Conservation (phyloP, 2,888 invertebrate species). For the Gibbula magus region DNA sequence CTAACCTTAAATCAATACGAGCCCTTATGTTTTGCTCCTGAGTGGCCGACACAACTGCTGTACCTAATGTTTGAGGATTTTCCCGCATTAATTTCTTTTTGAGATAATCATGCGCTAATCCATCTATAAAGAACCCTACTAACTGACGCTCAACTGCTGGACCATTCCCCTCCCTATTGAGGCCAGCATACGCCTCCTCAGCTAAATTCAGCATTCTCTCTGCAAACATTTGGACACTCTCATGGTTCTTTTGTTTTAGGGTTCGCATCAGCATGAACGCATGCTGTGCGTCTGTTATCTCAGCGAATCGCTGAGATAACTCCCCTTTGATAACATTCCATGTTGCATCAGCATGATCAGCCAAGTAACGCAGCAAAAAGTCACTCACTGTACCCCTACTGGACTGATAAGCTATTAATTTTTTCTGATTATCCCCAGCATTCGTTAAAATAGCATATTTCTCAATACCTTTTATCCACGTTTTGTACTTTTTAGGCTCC, state of each 20-base stretch:
- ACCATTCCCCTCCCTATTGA: neutral
- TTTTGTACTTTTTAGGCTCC: neutral
- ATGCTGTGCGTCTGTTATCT: neutral
- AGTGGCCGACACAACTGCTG: neutral
- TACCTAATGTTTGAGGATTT: neutral
- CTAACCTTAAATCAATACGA: neutral
- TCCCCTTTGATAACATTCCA: neutral
- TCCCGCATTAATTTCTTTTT: conserved; percentile 10
- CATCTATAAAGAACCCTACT: conserved; percentile 16
- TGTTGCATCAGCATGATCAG: neutral
- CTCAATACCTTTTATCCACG: neutral
- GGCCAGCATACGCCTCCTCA: neutral
- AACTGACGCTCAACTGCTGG: conserved; percentile 3
- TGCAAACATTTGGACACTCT: neutral
- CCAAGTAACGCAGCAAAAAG: neutral
- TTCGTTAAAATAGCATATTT: neutral
- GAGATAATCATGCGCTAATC: neutral
- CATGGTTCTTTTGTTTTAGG: neutral
- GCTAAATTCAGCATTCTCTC: neutral
- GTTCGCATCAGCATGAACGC: neutral
- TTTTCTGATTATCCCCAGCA: neutral
- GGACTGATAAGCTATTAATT: neutral
- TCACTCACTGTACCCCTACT: neutral
- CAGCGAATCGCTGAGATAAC: neutral
- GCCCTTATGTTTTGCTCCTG: neutral